Evolutionary conservation across 2,888 invertebrate species (phyloP).

Genomic region (Blomia tropicalis): DNA sequence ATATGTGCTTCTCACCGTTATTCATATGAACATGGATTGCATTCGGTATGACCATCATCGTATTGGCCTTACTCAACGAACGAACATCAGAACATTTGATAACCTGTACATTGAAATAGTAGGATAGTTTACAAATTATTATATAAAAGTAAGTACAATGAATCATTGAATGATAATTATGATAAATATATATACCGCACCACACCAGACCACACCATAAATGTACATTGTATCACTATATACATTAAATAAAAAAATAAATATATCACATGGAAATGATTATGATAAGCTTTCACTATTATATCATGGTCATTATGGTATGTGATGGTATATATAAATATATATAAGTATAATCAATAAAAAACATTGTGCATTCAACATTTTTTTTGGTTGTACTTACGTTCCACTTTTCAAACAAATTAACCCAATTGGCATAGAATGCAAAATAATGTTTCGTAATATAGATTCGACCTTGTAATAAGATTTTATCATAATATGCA

Average conservation of each 20-base stretch:
- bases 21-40: conserved; percentile 67
- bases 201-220: background rate
- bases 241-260: too few relatives aligned
- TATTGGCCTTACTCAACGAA: conserved; percentile 84
- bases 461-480: conserved; percentile 86
- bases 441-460: conserved; percentile 87
- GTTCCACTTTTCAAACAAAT: conserved; percentile 79
- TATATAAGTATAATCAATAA: background rate
- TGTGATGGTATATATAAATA: too few relatives aligned
- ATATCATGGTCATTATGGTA: too few relatives aligned
- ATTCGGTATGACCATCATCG: conserved; percentile 80
- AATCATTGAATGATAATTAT: background rate
- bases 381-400: conserved; percentile 34
- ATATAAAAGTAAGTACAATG: too few relatives aligned
- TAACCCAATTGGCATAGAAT: conserved; percentile 90
- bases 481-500: conserved; percentile 84
- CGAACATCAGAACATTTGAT: conserved; percentile 79
- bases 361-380: background rate
- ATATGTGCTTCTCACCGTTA: conserved; percentile 46
- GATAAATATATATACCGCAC: background rate
- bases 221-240: too few relatives aligned
- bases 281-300: too few relatives aligned
- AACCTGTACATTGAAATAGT: conserved; percentile 14
- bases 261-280: too few relatives aligned
- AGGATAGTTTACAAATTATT: too few relatives aligned